Evolutionary conservation across 2,888 invertebrate species (phyloP), one percentile per base, ranked within the genome.

Genomic region (Morpho helenor): DNA sequence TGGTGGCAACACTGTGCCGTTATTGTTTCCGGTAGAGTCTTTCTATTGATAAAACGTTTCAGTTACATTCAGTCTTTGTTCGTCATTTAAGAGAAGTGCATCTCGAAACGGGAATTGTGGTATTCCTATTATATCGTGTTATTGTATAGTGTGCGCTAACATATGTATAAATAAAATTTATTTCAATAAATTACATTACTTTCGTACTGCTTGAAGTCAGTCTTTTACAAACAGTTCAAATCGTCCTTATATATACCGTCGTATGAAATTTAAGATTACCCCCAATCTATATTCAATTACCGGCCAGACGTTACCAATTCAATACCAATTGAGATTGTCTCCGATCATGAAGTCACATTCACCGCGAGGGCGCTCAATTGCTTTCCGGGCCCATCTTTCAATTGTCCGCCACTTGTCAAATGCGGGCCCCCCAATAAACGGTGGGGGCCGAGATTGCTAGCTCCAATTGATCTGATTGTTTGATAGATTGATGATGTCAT

Each of bases 341-440:
- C 68, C 68, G 76, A 85, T 79, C 79, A 84, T 82, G 86, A 87
- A 77, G 76, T 86, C 79, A 79, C 78, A 70, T 73, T 77, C 85
- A 78, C 82, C 82, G 80, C 68, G 77, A 69, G 66, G 67, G 65
- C 66, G 66, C 69, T 66, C 66, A 74, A 75, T 76, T 73, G 75
- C 74, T 72, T 80, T 86, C 87, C 87, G 81, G 83, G 76, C 5
- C 31, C 71, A 87, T 88, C 85, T 80, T 86, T 80, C 87, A 83
- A 87, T 87, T 85, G 66, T 49, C 64, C 52, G 46, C 59, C 62
- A 52, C 52, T 54, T 48, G 52, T 54, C 62, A 42, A 42, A 67
- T 61, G 61, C 64, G 64, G 65, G 64, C 57, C 16, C 48, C 16
- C 55, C 61, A 42, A 66, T 59, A 55, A 62, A 51, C 59, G 59